phyloP scores from a whole-genome alignment of 2,888 invertebrate species.

The Andricus quercusramuli region DNA sequence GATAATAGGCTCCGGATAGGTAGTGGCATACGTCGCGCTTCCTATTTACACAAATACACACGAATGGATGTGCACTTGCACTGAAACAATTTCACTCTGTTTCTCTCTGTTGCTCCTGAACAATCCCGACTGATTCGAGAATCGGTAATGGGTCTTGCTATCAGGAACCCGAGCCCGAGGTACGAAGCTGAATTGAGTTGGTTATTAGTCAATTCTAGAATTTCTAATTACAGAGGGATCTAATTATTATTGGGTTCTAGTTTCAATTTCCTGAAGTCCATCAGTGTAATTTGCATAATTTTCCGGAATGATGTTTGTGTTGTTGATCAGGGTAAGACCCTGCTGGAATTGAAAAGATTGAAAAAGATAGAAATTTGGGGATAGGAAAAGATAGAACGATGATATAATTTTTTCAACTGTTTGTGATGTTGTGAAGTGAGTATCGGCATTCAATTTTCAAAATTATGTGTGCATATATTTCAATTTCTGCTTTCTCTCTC shows the following conservation, averaged over 20 bases:
- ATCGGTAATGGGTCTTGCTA: neutral
- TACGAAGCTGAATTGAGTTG: neutral
- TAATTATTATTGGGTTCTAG: neutral
- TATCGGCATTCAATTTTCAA: too few species aligned
- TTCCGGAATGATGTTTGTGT: too few species aligned
- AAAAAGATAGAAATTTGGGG: too few species aligned
- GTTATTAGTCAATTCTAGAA: neutral
- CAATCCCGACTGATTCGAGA: neutral
- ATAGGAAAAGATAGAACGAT: too few species aligned
- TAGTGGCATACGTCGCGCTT: conserved; percentile 21
- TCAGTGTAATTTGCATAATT: too few species aligned
- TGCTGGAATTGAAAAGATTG: too few species aligned
- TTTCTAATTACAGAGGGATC: neutral
- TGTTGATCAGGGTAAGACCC: too few species aligned
- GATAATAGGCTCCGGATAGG: conserved; percentile 22
- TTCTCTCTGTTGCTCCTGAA: neutral
- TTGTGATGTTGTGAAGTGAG: too few species aligned
- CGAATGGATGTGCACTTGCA: neutral
- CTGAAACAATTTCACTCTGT: neutral
- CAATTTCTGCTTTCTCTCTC: too few species aligned
- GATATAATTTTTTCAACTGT: too few species aligned
- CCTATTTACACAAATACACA: conserved; percentile 18
- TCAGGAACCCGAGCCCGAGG: neutral
- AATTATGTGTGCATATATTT: too few species aligned
- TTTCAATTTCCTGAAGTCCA: neutral